These are phyloP conservation scores for Norana najaformis DNA, from an alignment of 2,888 invertebrate genomes.

Conservation along the genomic window DNA sequence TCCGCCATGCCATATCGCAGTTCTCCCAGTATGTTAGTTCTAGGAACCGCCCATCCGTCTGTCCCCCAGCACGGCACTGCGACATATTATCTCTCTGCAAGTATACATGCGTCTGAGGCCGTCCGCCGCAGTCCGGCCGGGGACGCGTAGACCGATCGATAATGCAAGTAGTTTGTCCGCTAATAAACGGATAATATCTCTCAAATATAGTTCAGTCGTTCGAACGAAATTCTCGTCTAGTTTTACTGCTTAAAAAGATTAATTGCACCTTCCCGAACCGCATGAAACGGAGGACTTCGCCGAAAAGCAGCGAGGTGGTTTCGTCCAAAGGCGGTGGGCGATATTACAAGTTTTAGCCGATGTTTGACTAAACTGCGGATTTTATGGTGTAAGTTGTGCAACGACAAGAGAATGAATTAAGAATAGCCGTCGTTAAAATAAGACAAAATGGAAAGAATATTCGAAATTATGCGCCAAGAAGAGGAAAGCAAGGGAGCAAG, in stretches of 20 bases:
- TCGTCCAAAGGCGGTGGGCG: background rate
- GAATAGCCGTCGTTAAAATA: too few relatives aligned
- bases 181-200: constrained; percentile 6
- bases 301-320: background rate
- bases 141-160: background rate
- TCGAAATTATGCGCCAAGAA: background rate
- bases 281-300: background rate
- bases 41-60: background rate
- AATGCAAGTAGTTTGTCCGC: background rate
- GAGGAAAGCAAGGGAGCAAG: background rate
- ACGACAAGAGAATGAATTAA: too few relatives aligned
- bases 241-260: background rate
- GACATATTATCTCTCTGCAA: background rate
- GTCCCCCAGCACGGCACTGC: background rate
- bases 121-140: background rate
- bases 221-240: background rate
- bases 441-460: too few relatives aligned
- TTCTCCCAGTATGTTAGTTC: background rate
- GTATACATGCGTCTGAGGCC: background rate
- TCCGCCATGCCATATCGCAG: background rate
- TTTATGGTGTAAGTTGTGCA: too few relatives aligned
- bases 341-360: background rate
- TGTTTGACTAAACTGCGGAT: background rate
- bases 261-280: background rate
- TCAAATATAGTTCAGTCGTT: background rate